Percentiles rank a stretch among this genome's conserved stretches.
Evolutionary conservation across 2,113 vertebrate species (phyloP).

Genomic region (Arenaria interpres): DNA sequence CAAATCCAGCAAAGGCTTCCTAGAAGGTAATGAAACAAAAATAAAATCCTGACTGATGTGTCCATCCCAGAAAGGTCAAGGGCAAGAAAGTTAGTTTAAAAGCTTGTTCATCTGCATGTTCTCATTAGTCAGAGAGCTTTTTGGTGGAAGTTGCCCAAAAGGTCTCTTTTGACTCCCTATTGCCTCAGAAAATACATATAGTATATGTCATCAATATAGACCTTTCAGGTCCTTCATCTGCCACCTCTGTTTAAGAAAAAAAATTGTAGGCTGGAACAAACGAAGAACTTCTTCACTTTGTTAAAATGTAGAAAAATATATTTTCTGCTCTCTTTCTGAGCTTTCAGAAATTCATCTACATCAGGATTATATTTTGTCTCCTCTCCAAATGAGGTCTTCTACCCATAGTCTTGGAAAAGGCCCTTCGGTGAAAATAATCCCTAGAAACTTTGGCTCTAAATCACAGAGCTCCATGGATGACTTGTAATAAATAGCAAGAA

Average conservation of each 20-base stretch:
- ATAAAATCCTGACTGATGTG: not conserved
- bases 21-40: not conserved
- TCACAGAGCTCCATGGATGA: not conserved
- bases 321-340: not conserved
- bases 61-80: not conserved
- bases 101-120: not conserved
- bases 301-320: not conserved
- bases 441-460: not conserved
- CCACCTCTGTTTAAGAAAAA: not conserved
- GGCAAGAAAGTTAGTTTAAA: not conserved
- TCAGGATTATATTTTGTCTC: not conserved
- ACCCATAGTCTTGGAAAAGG: not conserved
- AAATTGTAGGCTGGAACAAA: not conserved
- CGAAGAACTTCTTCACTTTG: not conserved
- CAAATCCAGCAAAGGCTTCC: not conserved
- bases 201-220: not conserved
- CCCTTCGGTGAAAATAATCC: not conserved
- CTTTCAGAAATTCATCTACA: not conserved
- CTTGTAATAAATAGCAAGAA: not conserved
- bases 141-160: not conserved
- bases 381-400: not conserved
- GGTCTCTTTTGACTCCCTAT: not conserved
- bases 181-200: not conserved
- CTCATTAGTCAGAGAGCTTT: not conserved
- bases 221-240: not conserved